Base-by-base conservation (phyloP, 2,113 vertebrate species). In the Eulemur rufifrons region DNA sequence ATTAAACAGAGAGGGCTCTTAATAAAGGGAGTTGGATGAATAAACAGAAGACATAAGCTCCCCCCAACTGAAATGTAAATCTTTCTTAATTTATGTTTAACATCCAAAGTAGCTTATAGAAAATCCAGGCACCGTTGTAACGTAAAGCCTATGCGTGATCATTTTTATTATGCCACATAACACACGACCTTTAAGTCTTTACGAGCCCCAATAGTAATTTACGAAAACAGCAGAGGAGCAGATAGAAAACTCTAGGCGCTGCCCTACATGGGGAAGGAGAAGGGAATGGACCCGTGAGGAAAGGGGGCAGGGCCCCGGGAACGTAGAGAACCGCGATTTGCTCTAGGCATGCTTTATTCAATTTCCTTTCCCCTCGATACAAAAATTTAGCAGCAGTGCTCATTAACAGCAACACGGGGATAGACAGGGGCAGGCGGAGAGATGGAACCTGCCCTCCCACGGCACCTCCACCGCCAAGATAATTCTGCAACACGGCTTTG, bases 41-140 rank as follows among this genome's bases (percentile, higher is more conserved):
- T 25, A 80, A 80, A 52, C 13, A 89, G 14, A 96, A 87, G 85
- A 23, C 29, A 39, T 50, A 89, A 45, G 54, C 45, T 64, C 32
- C 45, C 25, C 52, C 1, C 66, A 86, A 81, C 8, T 42, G 42
- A 86, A 92, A 68, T 17, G 11, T 47, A 82, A 77, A 93, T 23
- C 63, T 63, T 52, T 78, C 71, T 80, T 15, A 42, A 42, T 56
- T 10, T 89, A 29, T 86, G 45, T 66, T 84, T 37, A 34, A 92
- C 80, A 66, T 56, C n/a, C 56, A 78, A 89, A 89, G 39, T 18
- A 86, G 8, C 32, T 95, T 61, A 59, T 11, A 52, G 56, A 69
- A 84, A 81, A 86, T 34, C 42, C 27, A 47, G 69, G 69, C 23
- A 66, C 13, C 34, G 45, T 37, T 0, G 1, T 59, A 64, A 66